These are phyloP conservation scores for Prionace glauca DNA, from an alignment of 2,797 vertebrate species.

Conservation along the genomic window DNA sequence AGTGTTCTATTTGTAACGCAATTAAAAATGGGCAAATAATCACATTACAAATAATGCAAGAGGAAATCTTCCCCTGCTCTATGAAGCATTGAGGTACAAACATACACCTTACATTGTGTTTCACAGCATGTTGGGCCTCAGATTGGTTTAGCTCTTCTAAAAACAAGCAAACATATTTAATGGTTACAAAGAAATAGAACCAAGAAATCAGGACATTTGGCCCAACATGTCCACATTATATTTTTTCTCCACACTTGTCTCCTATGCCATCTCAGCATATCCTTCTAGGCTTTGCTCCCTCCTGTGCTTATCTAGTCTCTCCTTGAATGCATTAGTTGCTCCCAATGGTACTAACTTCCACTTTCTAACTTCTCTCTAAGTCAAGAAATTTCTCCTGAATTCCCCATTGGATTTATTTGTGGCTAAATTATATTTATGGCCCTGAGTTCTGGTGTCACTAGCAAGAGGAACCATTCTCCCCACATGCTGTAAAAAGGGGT, in stretches of 20 bases:
- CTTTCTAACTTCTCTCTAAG: not conserved
- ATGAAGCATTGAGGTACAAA: not conserved
- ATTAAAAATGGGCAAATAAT: not conserved
- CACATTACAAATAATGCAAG: not conserved
- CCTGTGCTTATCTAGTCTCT: too few relatives aligned
- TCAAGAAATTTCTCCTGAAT: not conserved
- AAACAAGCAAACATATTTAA: not conserved
- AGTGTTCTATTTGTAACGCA: not conserved
- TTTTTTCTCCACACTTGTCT: too few relatives aligned
- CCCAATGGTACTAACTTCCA: not conserved
- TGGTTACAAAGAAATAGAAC: too few relatives aligned
- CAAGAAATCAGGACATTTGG: too few relatives aligned
- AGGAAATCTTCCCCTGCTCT: not conserved
- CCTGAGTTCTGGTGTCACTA: not conserved
- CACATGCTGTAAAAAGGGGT: not conserved
- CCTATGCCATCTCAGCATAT: too few relatives aligned
- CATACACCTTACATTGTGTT: not conserved
- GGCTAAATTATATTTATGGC: not conserved
- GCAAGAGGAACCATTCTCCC: not conserved
- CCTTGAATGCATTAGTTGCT: not conserved
- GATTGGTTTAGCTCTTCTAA: not conserved
- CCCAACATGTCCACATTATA: too few relatives aligned
- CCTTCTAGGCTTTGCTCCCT: too few relatives aligned
- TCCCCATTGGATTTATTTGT: not conserved
- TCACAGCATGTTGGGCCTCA: not conserved